Conservation (phyloP, 2,888 invertebrate genomes). For the Campoplex capitator region DNA sequence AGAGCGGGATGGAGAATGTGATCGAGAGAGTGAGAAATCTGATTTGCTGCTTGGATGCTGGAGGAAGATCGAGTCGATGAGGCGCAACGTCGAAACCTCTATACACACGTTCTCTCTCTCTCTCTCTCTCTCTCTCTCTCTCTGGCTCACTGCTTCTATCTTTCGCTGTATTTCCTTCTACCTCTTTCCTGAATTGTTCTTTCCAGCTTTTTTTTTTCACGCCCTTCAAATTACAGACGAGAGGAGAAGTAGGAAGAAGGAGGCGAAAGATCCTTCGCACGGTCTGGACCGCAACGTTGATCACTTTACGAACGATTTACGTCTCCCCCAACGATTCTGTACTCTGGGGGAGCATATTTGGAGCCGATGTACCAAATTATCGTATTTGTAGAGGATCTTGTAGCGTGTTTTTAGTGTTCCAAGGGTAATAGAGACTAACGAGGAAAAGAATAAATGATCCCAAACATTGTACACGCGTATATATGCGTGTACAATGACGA, state of each 20-base stretch:
- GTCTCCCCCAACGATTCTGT: background rate
- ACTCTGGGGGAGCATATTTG: background rate
- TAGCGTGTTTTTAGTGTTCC: background rate
- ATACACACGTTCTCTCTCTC: conserved; percentile 9
- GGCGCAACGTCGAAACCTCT: conserved; percentile 40
- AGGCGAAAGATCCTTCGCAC: conserved; percentile 40
- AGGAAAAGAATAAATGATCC: background rate
- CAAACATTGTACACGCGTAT: background rate
- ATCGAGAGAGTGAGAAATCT: conserved; percentile 26
- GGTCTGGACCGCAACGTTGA: conserved; percentile 47
- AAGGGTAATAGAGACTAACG: background rate
- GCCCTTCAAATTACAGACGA: conserved; percentile 68
- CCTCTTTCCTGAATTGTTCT: conserved; percentile 55
- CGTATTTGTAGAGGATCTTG: conserved; percentile 14
- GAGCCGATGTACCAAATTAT: conserved; percentile 39
- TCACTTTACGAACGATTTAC: conserved; percentile 25
- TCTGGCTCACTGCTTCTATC: background rate
- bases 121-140: conserved; percentile 32
- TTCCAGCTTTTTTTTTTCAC: conserved; percentile 66
- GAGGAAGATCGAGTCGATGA: conserved; percentile 35
- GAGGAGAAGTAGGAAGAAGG: background rate
- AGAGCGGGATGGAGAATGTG: background rate
- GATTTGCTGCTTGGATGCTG: conserved; percentile 6
- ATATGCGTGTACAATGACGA: conserved; percentile 1
- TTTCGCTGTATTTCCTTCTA: conserved; percentile 32